Evolutionary conservation across 2,797 vertebrate genomes (phyloP), one percentile per base, ranked within the genome.

Genomic region (Cossypha dichroa): DNA sequence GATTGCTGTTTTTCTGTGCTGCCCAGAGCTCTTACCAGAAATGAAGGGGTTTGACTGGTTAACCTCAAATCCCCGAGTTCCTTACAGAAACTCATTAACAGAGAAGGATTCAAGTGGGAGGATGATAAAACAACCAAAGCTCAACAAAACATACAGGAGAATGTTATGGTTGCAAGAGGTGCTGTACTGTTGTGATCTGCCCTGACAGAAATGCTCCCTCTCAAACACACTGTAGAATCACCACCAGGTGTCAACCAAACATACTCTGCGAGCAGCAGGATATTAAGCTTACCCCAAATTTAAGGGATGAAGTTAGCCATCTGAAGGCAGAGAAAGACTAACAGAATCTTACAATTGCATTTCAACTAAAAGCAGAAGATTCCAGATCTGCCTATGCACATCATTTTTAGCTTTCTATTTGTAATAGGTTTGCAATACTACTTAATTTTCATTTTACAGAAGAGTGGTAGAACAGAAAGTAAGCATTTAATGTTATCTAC

Each of bases 111-210:
- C 12, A 7, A 22, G 9, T 7, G 28, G 13, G 16, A 85, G 1
- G 11, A 54, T 14, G 22, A 76, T 18, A 34, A 9, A 75, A 88
- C 20, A 90, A 31, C 6, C 21, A 67, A 54, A 67, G 14, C 40
- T 58, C 52, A 90, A 25, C 11, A 36, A 21, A 59, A 51, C 36
- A 29, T 22, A 19, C 0, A n/a, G 25, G 9, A 58, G 19, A 52
- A 7, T 2, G 13, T 33, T 29, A 22, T 1, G 4, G 19, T 25
- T 73, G 38, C 16, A 63, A 20, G 29, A 81, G 23, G 12, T 4
- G 18, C 26, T 28, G 23, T 0, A 26, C 25, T 34, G 23, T 8
- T 19, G 15, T 1, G 17, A 62, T 25, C 10, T 41, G 23, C 38
- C n/a, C 21, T 21, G 40, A 64, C 41, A 74, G 9, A 92, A 66